Evolutionary conservation across 2,797 vertebrate genomes (phyloP), one percentile per base, ranked within the genome.

Genomic region (Echiichthys vipera): DNA sequence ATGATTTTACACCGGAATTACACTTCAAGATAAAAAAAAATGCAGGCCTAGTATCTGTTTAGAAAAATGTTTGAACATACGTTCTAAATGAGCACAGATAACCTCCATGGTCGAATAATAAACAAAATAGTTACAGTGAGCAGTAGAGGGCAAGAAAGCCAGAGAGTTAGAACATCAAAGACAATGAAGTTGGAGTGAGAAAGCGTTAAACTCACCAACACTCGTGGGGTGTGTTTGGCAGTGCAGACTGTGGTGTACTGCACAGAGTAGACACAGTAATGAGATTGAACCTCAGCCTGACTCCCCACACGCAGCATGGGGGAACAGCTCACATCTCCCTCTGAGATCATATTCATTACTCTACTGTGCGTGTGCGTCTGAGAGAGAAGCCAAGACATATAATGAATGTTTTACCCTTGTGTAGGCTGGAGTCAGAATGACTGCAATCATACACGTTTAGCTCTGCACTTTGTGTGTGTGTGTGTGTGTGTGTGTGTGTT

Each of bases 291-390:
- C 57, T 64, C 61, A 50, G 57, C 43, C 65, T 42, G 62, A 67
- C 65, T 71, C 34, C 65, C 45, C 27, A 22, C 53, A 39, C 71
- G 18, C 71, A 73, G 51, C 53, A 74, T 55, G 64, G 32, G 47
- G 27, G 49, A 53, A 43, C 43, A 25, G 50, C 53, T 74, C 13
- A 2, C 68, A 13, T 30, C 65, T 71, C 54, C 74, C 66, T 67
- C 51, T 61, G 70, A 74, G 62, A 79, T 73, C 56, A 82, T 49
- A 46, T 61, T 75, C 46, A 78, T 78, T 83, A 80, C 50, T 58
- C 2, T 57, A 34, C 25, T 34, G 20, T 46, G 34, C 42, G 59
- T 14, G 30, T 55, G 39, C 18, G 3, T 46, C 22, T 49, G 29
- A 39, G 50, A 49, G 20, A 64, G 53, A 65, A 34, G 59, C 57